phyloP scores from a whole-genome alignment of 2,797 vertebrate species.

The Natrix natrix region DNA sequence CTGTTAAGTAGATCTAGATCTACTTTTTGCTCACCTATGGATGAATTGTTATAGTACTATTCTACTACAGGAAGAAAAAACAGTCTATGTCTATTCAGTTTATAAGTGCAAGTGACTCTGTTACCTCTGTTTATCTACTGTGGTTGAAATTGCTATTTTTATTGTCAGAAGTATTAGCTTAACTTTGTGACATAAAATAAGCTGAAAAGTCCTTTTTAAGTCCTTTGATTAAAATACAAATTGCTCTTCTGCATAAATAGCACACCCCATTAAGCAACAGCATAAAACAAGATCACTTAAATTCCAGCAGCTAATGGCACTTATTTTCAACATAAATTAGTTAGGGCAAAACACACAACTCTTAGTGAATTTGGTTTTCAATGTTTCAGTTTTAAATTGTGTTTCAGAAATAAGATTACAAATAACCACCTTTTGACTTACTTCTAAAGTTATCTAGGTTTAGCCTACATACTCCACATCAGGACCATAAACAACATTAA shows the following conservation, averaged over 20 bases:
- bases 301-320: constrained; percentile 4
- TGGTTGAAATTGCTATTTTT: constrained; percentile 26
- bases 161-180: constrained; percentile 36
- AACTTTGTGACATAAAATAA: constrained; percentile 35
- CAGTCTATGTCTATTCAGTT: constrained; percentile 31
- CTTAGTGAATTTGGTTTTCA: not conserved
- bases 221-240: constrained; percentile 43
- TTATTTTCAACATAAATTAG: not conserved
- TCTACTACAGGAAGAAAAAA: constrained; percentile 31
- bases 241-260: constrained; percentile 37
- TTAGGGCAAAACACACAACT: not conserved
- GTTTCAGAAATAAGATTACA: not conserved
- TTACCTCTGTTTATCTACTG: constrained; percentile 35
- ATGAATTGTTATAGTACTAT: constrained; percentile 19
- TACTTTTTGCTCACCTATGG: not conserved
- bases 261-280: constrained; percentile 38
- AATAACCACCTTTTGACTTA: not conserved
- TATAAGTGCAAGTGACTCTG: constrained; percentile 9
- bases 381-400: constrained; percentile 12
- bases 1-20: not conserved
- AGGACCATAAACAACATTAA: constrained; percentile 30
- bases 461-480: not conserved
- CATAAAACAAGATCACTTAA: constrained; percentile 29
- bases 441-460: not conserved
- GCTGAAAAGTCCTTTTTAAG: constrained; percentile 33